Evolutionary conservation across 1,140 invertebrate species (phyloP).

Genomic region (Caerostris extrusa): DNA sequence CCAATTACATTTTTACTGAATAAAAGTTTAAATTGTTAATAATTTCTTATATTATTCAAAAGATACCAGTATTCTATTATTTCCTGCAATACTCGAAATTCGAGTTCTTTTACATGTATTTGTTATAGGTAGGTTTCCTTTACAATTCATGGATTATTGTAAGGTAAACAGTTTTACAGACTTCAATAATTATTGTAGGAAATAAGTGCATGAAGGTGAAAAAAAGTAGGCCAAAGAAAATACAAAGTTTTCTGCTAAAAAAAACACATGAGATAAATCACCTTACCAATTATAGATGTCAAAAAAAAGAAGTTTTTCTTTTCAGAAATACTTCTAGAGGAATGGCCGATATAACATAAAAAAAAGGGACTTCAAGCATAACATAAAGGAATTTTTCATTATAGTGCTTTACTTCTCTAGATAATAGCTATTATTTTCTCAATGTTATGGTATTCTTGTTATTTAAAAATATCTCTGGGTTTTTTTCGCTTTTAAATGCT

Average conservation of each 20-base stretch:
- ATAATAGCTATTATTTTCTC: not conserved
- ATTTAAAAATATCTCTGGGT: no score
- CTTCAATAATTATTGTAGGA: not conserved
- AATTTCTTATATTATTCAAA: no score
- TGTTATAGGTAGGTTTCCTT: not conserved
- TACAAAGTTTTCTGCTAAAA: not conserved
- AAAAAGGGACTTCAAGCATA: not conserved
- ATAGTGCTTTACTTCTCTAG: no score
- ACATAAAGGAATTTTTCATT: not conserved
- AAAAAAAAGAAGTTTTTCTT: not conserved
- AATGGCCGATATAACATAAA: not conserved
- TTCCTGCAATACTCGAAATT: no score
- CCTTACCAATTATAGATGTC: not conserved
- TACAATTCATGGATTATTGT: not conserved
- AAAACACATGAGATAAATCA: not conserved
- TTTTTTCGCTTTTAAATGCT: no score
- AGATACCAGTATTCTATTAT: no score
- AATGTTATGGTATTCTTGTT: no score
- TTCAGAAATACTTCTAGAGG: not conserved
- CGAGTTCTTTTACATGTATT: no score
- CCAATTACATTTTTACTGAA: no score
- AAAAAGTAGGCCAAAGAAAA: not conserved
- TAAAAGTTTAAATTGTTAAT: no score
- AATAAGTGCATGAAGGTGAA: not conserved
- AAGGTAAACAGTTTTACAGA: not conserved